phyloP scores from a whole-genome alignment of 2,888 invertebrate genomes.

The Drosophila testacea region DNA sequence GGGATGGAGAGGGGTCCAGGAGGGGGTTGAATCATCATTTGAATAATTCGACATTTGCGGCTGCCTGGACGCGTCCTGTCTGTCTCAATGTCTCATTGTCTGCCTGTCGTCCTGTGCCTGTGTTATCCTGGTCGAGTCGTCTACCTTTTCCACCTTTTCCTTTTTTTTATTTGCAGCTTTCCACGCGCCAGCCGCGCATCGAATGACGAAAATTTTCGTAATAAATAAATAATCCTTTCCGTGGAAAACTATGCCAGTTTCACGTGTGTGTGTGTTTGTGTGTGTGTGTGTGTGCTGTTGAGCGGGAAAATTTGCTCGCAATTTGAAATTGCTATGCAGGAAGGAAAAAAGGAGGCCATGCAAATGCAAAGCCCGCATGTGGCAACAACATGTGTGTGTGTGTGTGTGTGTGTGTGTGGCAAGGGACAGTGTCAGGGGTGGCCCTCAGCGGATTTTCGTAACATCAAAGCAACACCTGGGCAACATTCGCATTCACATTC shows the following conservation, averaged over 20 bases:
- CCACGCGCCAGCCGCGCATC: slow-evolving; percentile 77
- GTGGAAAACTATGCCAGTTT: slow-evolving; percentile 70
- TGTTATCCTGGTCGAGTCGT: slow-evolving; percentile 15
- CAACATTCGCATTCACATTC: slow-evolving; percentile 51
- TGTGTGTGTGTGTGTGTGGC: slow-evolving; percentile 8
- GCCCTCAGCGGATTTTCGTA: slow-evolving; percentile 50
- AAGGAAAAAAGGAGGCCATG: slow-evolving; percentile 69
- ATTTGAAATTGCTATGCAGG: slow-evolving; percentile 67
- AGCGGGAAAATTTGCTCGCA: slow-evolving; percentile 76
- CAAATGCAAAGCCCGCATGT: slow-evolving; percentile 74
- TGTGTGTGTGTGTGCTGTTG: slow-evolving; percentile 31
- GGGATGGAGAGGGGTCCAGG: slow-evolving; percentile 41
- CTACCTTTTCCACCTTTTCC: slow-evolving; percentile 38
- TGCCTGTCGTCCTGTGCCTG: slow-evolving; percentile 11
- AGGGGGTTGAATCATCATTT: slow-evolving; percentile 78
- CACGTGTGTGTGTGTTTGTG: slow-evolving; percentile 33
- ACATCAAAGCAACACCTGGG: slow-evolving; percentile 74
- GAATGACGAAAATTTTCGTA: slow-evolving; percentile 79
- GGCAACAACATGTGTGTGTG: slow-evolving; percentile 30
- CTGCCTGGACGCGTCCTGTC: slow-evolving; percentile 51
- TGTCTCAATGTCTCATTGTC: slow-evolving; percentile 16
- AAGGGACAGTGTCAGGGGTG: slow-evolving; percentile 1
- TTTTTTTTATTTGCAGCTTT: slow-evolving; percentile 63
- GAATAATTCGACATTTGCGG: slow-evolving; percentile 80
- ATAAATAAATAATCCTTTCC: slow-evolving; percentile 78